phyloP scores from a whole-genome alignment of 2,888 invertebrate genomes.

The Tipula confusa region DNA sequence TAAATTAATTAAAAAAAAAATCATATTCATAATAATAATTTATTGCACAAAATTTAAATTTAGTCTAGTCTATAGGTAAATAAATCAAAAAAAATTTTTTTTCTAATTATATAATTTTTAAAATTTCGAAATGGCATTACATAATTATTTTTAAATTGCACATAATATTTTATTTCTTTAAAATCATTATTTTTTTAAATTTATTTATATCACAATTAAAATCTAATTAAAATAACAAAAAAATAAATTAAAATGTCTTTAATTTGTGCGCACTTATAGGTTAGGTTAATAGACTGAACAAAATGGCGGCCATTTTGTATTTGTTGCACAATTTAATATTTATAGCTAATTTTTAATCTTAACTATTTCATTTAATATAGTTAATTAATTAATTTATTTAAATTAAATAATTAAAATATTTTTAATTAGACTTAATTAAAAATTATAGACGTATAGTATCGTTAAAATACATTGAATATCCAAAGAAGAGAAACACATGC shows the following conservation, averaged over 20 bases:
- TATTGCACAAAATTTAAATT: neutral
- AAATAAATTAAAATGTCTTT: neutral
- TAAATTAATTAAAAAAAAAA: neutral
- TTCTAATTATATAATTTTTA: neutral
- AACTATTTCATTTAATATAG: conserved; percentile 9
- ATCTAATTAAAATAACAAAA: neutral
- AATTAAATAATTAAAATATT: neutral
- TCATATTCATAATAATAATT: neutral
- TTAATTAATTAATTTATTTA: neutral
- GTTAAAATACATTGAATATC: neutral
- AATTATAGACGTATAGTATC: neutral
- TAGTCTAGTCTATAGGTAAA: neutral
- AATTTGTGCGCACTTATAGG: neutral
- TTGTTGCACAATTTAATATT: neutral
- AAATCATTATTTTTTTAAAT: neutral
- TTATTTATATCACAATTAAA: neutral
- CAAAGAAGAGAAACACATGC: neutral
- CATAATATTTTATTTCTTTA: neutral
- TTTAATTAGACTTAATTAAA: neutral
- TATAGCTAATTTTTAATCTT: neutral
- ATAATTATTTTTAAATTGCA: too few relatives aligned
- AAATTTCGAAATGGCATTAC: neutral
- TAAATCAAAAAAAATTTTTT: neutral
- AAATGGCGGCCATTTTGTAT: neutral
- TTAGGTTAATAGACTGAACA: neutral